phyloP scores from a whole-genome alignment of 37 sponge, comb jelly and placozoan species.

The Tethya wilhelma region DNA sequence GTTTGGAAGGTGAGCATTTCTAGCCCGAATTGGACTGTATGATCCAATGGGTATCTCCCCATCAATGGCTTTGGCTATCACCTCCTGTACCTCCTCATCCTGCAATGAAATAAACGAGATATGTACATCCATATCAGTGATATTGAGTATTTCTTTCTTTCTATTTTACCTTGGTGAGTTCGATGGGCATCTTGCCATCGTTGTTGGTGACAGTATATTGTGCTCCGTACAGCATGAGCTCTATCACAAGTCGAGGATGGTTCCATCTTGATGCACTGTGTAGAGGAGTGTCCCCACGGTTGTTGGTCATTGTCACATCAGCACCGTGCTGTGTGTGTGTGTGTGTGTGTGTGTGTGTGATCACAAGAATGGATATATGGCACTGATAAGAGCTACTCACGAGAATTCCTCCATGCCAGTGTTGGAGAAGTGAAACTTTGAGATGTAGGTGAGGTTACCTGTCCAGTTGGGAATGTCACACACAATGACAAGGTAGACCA shows the following conservation, averaged over 20 bases:
- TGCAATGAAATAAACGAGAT: not conserved
- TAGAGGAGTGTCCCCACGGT: slow-evolving; percentile 86
- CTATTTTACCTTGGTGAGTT: slow-evolving; percentile 56
- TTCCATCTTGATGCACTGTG: slow-evolving; percentile 90
- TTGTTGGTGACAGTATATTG: slow-evolving; percentile 51
- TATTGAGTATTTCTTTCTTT: not conserved
- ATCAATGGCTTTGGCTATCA: slow-evolving; percentile 30
- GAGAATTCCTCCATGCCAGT: slow-evolving; percentile 62
- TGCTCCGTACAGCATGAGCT: slow-evolving; percentile 77
- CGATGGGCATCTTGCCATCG: slow-evolving; percentile 44
- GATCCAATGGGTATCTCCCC: slow-evolving; percentile 48
- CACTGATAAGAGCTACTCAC: slow-evolving; percentile 35
- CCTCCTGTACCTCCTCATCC: slow-evolving; percentile 48
- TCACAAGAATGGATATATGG: slow-evolving; percentile 1
- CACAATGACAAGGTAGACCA: slow-evolving; percentile 80
- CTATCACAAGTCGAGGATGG: slow-evolving; percentile 51
- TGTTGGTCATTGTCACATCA: slow-evolving; percentile 74
- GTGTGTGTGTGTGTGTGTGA: slow-evolving; percentile 1
- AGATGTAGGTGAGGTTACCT: slow-evolving; percentile 86
- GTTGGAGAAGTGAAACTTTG: slow-evolving; percentile 82
- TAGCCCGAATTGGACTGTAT: slow-evolving; percentile 3
- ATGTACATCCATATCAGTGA: not conserved
- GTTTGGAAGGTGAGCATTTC: not conserved
- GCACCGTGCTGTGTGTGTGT: slow-evolving; percentile 83
- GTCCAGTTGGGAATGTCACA: slow-evolving; percentile 96